Conservation (phyloP, 2,888 invertebrate genomes). For the Steinernema scapterisci region DNA sequence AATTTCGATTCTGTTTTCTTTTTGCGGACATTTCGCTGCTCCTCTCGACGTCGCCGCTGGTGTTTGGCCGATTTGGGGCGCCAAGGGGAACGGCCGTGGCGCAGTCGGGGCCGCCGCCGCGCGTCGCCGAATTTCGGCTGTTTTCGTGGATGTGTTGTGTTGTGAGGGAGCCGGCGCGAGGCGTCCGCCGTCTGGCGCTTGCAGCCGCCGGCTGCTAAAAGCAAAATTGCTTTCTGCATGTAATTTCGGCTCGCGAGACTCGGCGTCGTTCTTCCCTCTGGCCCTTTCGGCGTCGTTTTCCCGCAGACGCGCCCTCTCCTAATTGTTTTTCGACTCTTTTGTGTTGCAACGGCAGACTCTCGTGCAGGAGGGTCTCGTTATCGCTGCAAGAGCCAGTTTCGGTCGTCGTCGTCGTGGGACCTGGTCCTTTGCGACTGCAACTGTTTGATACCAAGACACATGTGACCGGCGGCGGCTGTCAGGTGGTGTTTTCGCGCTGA, state of each 20-base stretch:
- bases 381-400: background rate
- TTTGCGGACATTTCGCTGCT: conserved; percentile 13
- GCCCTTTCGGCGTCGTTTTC: background rate
- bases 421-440: background rate
- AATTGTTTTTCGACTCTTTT: conserved; percentile 2
- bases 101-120: background rate
- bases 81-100: background rate
- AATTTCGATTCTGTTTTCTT: background rate
- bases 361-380: background rate
- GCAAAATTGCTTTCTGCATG: conserved; percentile 30
- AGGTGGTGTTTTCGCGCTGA: conserved; percentile 20
- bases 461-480: conserved; percentile 17
- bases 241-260: conserved; percentile 6
- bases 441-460: conserved; percentile 8
- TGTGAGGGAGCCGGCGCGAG: background rate
- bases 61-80: conserved; percentile 20
- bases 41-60: conserved; percentile 3
- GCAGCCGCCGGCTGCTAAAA: conserved; percentile 23
- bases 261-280: too few species aligned
- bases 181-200: conserved; percentile 6
- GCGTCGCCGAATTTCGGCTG: conserved; percentile 7
- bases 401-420: too few species aligned
- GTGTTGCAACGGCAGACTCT: background rate
- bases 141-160: conserved; percentile 27
- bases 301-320: background rate